Evolutionary conservation across 1,140 invertebrate species (phyloP), one percentile per base, ranked within the genome.

Genomic region (Atta texana): DNA sequence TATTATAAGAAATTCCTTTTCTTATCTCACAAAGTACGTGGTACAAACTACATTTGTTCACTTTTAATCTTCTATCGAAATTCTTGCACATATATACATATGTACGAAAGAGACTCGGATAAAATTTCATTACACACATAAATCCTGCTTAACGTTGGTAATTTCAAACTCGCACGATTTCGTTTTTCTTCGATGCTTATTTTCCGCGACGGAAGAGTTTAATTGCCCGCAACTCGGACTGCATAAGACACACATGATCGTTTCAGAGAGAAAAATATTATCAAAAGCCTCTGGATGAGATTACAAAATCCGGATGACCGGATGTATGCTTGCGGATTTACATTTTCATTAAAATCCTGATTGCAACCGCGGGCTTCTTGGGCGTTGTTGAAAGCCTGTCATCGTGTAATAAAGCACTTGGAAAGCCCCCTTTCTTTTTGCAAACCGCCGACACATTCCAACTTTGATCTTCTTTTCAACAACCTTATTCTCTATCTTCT

Each of bases 341-440:
- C 88, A 89, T 89, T 89, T 89, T 78, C 82, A 86, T 89, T 89
- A 89, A 86, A 80, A 49, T 74, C 74, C 82, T 55, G 88, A 86
- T 68, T 89, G 69, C 84, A 39, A 88, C 44, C 39, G 88, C 75
- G 28, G 51, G 18, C 28, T 74, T 31, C 69, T 51, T 21, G 80
- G 28, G 14, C 80, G 39, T 61, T 59, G 80, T 74, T 84, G 80
- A 84, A 84, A 84, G 71, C 69, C 68, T 59, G 68, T 72, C 80
- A 69, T 39, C 68, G 80, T 57, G 87, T 89, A 89, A 89, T 89
- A 89, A 89, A 89, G 88, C 77, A 63, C 84, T 39, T 49, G 78
- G 68, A 78, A 86, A 86, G 80, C 51, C 55, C 71, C 71, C 66
- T 80, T 61, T 89, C 57, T 76, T 69, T 88, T 68, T 57, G 34